These are phyloP conservation scores for Cossypha dichroa DNA, from an alignment of 2,797 vertebrate genomes.

Conservation along the genomic window DNA sequence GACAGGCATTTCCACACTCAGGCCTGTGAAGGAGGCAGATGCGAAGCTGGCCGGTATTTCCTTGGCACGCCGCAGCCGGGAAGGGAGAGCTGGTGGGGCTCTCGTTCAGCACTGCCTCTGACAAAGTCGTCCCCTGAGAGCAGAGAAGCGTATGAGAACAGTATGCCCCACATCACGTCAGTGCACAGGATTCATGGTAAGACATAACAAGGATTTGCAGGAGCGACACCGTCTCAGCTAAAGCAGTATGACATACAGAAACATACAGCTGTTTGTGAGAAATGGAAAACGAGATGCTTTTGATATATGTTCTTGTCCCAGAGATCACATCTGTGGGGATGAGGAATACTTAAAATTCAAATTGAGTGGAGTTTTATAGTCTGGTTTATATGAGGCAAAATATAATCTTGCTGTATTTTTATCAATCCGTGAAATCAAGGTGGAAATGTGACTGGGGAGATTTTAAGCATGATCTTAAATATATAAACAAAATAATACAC, in stretches of 20 bases:
- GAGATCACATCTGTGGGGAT: accelerated
- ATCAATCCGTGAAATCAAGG: background rate
- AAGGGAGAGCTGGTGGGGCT: slow-evolving; percentile 89
- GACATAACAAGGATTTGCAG: slow-evolving; percentile 15
- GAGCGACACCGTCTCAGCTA: background rate
- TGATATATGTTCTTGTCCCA: background rate
- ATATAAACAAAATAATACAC: background rate
- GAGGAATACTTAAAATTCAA: background rate
- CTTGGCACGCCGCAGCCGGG: slow-evolving; percentile 85
- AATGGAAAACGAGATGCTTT: background rate
- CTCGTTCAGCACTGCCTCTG: slow-evolving; percentile 82
- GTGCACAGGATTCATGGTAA: slow-evolving; percentile 90
- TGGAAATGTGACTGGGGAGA: background rate
- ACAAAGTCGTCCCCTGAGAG: slow-evolving; percentile 87
- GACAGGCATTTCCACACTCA: slow-evolving; percentile 86
- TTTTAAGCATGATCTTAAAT: background rate
- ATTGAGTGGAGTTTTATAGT: background rate
- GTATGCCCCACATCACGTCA: slow-evolving; percentile 87
- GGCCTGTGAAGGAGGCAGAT: slow-evolving; percentile 87
- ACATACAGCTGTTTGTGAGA: background rate
- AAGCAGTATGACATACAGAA: background rate
- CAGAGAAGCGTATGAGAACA: slow-evolving; percentile 84
- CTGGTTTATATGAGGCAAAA: background rate
- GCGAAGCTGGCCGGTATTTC: slow-evolving; percentile 93
- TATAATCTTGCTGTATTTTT: background rate